Conservation (phyloP, 2,113 vertebrate species). For the Dinomys branickii region DNA sequence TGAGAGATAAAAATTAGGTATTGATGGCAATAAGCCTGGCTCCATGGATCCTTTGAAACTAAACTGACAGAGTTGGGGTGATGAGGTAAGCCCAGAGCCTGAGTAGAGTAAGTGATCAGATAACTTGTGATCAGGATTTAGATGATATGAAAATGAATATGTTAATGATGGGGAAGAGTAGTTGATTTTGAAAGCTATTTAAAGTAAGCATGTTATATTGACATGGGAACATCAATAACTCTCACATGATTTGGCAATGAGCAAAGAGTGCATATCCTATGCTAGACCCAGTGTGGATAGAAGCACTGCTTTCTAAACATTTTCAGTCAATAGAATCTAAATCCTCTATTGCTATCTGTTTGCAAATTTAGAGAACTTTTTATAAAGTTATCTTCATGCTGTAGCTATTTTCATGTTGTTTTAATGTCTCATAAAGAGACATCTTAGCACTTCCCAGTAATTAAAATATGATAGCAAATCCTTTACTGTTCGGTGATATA, state of each 20-base stretch:
- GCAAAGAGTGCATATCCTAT: rapidly evolving
- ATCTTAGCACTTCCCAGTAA: not conserved
- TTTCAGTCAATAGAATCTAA: not conserved
- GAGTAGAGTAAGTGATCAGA: not conserved
- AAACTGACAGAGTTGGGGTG: not conserved
- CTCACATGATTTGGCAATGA: not conserved
- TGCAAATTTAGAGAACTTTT: not conserved
- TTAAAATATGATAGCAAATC: not conserved
- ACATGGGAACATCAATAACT: not conserved
- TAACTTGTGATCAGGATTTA: not conserved
- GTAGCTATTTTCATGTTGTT: not conserved
- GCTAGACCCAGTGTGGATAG: rapidly evolving
- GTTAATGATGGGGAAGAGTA: not conserved
- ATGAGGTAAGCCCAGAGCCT: no score
- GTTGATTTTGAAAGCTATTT: not conserved
- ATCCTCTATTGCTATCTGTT: not conserved
- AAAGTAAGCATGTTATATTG: not conserved
- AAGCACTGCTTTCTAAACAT: not conserved
- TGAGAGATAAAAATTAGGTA: not conserved
- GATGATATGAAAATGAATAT: not conserved
- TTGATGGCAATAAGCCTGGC: not conserved
- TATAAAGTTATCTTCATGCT: not conserved
- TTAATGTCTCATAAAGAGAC: not conserved
- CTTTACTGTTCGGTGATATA: not conserved
- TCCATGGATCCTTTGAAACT: not conserved